These are phyloP conservation scores for Pissodes strobi DNA, from an alignment of 1,140 invertebrate genomes.

Conservation along the genomic window DNA sequence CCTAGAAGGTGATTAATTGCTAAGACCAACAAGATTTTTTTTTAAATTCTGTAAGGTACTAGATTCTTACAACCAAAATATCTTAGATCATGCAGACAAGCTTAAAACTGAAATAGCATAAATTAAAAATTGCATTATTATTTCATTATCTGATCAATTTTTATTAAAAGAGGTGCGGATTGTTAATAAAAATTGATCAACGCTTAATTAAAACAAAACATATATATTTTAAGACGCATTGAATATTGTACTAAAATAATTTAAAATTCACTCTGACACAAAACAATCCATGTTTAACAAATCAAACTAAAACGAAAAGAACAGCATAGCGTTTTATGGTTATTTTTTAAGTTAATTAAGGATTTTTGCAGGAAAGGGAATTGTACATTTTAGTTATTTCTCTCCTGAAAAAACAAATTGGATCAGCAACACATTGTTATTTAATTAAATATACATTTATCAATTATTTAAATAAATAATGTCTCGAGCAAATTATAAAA, in stretches of 20 bases:
- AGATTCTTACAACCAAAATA: no score
- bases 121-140: no score
- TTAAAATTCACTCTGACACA: constrained; percentile 25
- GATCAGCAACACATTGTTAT: background rate
- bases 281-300: constrained; percentile 33
- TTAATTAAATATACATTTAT: background rate
- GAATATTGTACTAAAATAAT: constrained; percentile 46
- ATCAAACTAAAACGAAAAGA: constrained; percentile 16
- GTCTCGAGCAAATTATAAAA: no score
- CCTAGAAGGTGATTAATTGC: no score
- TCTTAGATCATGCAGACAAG: no score
- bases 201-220: background rate
- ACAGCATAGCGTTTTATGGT: constrained; percentile 27
- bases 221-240: constrained; percentile 23
- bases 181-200: constrained; percentile 46
- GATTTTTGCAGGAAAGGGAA: background rate
- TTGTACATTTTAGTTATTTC: constrained; percentile 1
- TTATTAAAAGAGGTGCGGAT: constrained; percentile 47
- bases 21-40: no score
- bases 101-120: no score
- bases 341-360: constrained; percentile 11
- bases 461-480: no score
- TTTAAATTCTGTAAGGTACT: no score
- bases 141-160: constrained; percentile 38
- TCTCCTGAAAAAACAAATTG: background rate